Evolutionary conservation across 2,888 invertebrate genomes (phyloP).

Genomic region (Tuberolachnus salignus): DNA sequence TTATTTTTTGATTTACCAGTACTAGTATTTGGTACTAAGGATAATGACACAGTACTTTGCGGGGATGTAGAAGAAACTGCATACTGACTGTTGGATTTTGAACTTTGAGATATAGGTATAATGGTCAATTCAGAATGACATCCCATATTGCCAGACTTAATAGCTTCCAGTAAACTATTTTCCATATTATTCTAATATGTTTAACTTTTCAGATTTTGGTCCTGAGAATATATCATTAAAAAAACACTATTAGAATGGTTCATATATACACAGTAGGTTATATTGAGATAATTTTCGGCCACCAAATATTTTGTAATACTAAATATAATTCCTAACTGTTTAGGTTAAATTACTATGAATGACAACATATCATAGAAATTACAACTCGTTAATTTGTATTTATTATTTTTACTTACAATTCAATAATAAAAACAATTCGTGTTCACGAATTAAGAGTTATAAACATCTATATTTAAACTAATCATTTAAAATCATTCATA

Average conservation of each 20-base stretch:
- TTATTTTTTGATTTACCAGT: conserved; percentile 47
- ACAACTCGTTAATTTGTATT: neutral
- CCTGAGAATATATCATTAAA: conserved; percentile 27
- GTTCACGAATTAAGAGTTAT: too few relatives aligned
- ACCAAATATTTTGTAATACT: too few relatives aligned
- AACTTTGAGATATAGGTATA: conserved; percentile 51
- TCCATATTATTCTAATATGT: conserved; percentile 31
- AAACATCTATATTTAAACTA: too few relatives aligned
- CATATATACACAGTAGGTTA: too few relatives aligned
- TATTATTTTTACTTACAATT: too few relatives aligned
- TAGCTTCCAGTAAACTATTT: conserved; percentile 54
- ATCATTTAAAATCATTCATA: too few relatives aligned
- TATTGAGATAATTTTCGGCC: too few relatives aligned
- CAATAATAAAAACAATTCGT: too few relatives aligned
- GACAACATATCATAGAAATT: too few relatives aligned
- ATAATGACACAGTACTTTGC: conserved; percentile 54
- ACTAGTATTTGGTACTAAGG: conserved; percentile 44
- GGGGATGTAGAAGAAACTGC: conserved; percentile 52
- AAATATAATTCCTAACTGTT: too few relatives aligned
- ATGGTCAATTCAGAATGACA: conserved; percentile 51
- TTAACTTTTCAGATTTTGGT: neutral
- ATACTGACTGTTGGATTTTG: conserved; percentile 51
- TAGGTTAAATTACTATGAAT: too few relatives aligned
- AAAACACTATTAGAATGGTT: neutral
- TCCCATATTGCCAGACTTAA: conserved; percentile 53